Base-by-base conservation (phyloP, 2,888 invertebrate genomes). In the Gastrophysa polygoni region DNA sequence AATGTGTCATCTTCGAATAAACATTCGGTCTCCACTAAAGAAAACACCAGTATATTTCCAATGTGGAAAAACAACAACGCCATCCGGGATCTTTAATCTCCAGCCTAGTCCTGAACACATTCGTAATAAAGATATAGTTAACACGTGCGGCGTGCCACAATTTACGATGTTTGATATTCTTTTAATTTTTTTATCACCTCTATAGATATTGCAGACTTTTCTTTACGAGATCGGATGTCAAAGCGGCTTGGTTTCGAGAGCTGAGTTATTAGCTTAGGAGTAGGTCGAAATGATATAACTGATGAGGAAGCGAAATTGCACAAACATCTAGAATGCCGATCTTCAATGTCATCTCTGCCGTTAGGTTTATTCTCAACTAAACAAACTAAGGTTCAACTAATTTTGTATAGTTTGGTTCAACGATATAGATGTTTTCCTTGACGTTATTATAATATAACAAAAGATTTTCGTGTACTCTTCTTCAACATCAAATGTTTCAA, bases 91-190 rank as follows among this genome's bases (percentile, higher is more conserved):
- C 69, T 73, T 74, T 68, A 70, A 69, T 64, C 72, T 70, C 69
- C 66, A 68, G 71, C 71, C 73, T 70, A 72, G 74, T 75, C 72
- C 75, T 72, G 73, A 75, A 74, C 72, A 69, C 68, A 70, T 66
- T 68, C 61, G 69, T 75, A 77, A 77, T 77, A 75, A 74, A 76
- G 75, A 76, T 72, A 71, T 72, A 73, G 71, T 73, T 72, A 71
- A 74, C 73, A 72, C 71, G 71, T 71, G 66, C 69, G 71, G 69
- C 71, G 16, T 16, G 69, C 69, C 57, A 56, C 24, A 67, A 66
- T 67, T 63, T 64, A 65, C 59, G 64, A 56, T 64, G 64, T 68
- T 66, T 68, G 63, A 66, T 65, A 65, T 62, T 66, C 63, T 59
- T 66, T 67, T 59, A 58, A 63, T 61, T 59, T 62, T 61, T 59